phyloP scores from a whole-genome alignment of 2,113 vertebrate genomes.

The Strigops habroptila region DNA sequence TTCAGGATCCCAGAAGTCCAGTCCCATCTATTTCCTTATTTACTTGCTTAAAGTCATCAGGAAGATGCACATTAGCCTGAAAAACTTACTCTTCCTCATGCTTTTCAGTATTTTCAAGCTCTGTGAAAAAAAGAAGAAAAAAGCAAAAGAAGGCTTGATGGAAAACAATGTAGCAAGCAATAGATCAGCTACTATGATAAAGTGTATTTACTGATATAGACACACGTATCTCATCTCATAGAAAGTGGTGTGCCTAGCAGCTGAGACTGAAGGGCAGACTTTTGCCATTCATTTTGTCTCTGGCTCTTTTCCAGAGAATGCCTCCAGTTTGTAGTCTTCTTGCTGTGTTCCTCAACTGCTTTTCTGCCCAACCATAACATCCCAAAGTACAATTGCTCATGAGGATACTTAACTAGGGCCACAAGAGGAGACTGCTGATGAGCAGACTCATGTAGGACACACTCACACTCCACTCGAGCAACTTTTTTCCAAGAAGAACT shows the following conservation, averaged over 20 bases:
- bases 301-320: neutral
- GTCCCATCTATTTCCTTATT: neutral
- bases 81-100: constrained; percentile 79
- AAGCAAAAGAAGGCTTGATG: neutral
- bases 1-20: neutral
- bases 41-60: neutral
- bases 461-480: neutral
- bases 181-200: neutral
- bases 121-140: constrained; percentile 50
- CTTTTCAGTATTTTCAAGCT: constrained; percentile 79
- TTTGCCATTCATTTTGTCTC: neutral
- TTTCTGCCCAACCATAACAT: neutral
- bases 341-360: neutral
- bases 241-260: neutral
- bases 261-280: neutral
- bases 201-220: neutral
- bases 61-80: neutral
- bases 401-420: neutral
- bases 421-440: neutral
- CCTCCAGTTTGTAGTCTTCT: neutral
- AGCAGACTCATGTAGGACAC: neutral
- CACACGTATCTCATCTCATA: accelerated
- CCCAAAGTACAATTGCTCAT: neutral
- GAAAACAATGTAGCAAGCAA: neutral
- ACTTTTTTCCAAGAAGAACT: neutral